A percentile compares a stretch with the other conserved stretches of the same genome.
These are phyloP conservation scores for Amblyjoppa fuscipennis DNA, from an alignment of 2,888 invertebrate genomes.

Conservation along the genomic window DNA sequence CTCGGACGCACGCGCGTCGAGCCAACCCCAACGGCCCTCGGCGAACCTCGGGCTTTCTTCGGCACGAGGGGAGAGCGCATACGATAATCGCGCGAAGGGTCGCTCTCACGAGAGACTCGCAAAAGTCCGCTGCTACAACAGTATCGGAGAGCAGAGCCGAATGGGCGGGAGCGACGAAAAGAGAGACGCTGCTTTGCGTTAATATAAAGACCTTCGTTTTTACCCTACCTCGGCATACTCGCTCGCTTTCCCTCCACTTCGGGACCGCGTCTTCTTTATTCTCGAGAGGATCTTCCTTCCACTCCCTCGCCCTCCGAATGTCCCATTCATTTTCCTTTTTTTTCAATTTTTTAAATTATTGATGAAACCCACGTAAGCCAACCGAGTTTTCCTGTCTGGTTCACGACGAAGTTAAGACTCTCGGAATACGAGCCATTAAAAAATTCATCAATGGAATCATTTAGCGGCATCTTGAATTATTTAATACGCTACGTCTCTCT, in stretches of 20 bases:
- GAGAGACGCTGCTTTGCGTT: constrained; percentile 32
- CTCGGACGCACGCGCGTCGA: constrained; percentile 35
- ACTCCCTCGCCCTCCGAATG: neutral
- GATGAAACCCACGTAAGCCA: neutral
- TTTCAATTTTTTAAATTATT: neutral
- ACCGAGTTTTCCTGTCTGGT: neutral
- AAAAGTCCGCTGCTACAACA: constrained; percentile 16
- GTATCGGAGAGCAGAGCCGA: constrained; percentile 22
- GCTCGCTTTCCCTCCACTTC: constrained; percentile 21
- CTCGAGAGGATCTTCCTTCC: constrained; percentile 29
- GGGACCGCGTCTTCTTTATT: constrained; percentile 34
- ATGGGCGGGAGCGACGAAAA: constrained; percentile 10
- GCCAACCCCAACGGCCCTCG: constrained; percentile 8
- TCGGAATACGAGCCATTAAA: neutral
- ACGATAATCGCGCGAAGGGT: constrained; percentile 54
- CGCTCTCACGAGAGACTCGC: constrained; percentile 46
- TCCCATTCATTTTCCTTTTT: constrained; percentile 1
- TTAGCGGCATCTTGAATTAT: neutral
- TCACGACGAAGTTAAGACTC: neutral
- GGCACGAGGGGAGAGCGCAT: constrained; percentile 2
- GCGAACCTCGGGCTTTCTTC: constrained; percentile 31
- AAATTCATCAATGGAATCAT: neutral
- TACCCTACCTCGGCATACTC: constrained; percentile 12
- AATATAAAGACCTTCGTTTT: constrained; percentile 24
- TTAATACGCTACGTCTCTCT: neutral